These are phyloP conservation scores for Dasypolia templi DNA, from an alignment of 2,888 invertebrate genomes.

Conservation along the genomic window DNA sequence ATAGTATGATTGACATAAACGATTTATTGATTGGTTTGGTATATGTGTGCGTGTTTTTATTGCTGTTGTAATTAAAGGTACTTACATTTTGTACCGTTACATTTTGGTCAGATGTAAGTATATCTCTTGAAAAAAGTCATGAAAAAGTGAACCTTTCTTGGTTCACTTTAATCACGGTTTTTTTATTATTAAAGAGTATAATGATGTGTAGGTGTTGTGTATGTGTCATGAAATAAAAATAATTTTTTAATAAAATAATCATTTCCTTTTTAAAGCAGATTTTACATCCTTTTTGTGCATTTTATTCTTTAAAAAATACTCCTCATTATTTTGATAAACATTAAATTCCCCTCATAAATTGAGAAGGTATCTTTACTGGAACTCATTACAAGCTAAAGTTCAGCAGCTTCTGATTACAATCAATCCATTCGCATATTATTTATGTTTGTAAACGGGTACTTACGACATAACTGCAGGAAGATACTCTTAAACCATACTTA, in stretches of 20 bases:
- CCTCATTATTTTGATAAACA: conserved; percentile 9
- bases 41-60: conserved; percentile 34
- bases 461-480: conserved; percentile 23
- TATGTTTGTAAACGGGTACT: conserved; percentile 8
- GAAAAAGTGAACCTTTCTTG: no score
- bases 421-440: conserved; percentile 33
- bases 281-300: not conserved
- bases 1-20: conserved; percentile 57
- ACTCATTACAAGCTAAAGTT: conserved; percentile 43
- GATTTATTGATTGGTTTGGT: conserved; percentile 36
- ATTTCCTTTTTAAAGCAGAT: not conserved
- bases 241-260: not conserved
- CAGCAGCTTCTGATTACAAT: conserved; percentile 51
- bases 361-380: conserved; percentile 9
- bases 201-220: not conserved
- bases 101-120: conserved; percentile 13
- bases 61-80: conserved; percentile 37
- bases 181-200: not conserved
- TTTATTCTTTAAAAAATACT: not conserved
- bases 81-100: not conserved
- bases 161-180: no score
- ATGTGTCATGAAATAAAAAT: not conserved
- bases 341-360: conserved; percentile 9
- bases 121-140: no score
- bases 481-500: conserved; percentile 9